Evolutionary conservation across 2,113 vertebrate species (phyloP).

Genomic region (Rhinoderma darwinii): DNA sequence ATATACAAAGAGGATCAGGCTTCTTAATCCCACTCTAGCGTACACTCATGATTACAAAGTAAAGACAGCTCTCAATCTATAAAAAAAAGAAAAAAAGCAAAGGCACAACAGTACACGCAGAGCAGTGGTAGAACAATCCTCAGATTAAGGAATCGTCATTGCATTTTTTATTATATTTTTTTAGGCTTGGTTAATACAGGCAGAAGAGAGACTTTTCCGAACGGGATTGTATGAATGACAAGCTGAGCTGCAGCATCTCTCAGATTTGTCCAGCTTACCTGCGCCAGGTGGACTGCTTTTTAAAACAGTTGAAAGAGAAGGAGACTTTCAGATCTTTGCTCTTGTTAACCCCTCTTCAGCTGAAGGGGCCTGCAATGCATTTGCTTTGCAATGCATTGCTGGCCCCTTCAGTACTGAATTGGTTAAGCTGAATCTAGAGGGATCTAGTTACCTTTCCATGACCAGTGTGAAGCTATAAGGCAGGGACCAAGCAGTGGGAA

Average conservation of each 20-base stretch:
- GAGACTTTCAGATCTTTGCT: conserved; percentile 66
- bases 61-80: conserved; percentile 51
- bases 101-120: conserved; percentile 34
- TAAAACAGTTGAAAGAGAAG: conserved; percentile 71
- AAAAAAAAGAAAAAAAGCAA: conserved; percentile 37
- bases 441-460: conserved; percentile 86
- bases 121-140: conserved; percentile 43
- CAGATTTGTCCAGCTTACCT: conserved; percentile 18
- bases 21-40: conserved; percentile 52
- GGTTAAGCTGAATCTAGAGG: conserved; percentile 63
- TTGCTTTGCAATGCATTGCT: conserved; percentile 45
- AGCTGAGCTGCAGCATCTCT: background rate
- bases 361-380: conserved; percentile 47
- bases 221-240: conserved; percentile 12
- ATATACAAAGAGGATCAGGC: conserved; percentile 50
- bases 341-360: conserved; percentile 65
- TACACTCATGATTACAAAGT: conserved; percentile 55
- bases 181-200: conserved; percentile 19
- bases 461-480: conserved; percentile 78
- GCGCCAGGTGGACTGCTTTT: conserved; percentile 19
- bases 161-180: conserved; percentile 11
- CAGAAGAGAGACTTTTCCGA: conserved; percentile 6
- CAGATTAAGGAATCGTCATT: conserved; percentile 46
- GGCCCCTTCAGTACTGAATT: conserved; percentile 32
- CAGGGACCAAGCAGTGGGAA: conserved; percentile 66